These are phyloP conservation scores for Epistrophella euchroma DNA, from an alignment of 2,888 invertebrate species.

Conservation along the genomic window DNA sequence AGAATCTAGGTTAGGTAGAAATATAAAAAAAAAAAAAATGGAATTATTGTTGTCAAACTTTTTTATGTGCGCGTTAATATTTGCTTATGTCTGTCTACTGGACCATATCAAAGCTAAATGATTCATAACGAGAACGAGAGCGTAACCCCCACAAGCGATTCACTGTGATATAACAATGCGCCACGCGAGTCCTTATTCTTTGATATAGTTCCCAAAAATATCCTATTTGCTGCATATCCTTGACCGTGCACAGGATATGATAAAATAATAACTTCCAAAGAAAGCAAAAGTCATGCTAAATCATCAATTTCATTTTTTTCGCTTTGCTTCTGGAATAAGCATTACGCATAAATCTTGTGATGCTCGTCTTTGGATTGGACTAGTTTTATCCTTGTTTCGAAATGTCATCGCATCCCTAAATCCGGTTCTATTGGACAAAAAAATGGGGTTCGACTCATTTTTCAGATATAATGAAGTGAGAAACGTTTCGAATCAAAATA, in stretches of 20 bases:
- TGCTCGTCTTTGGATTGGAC: constrained; percentile 62
- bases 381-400: constrained; percentile 62
- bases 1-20: background rate
- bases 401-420: constrained; percentile 65
- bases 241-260: constrained; percentile 75
- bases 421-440: constrained; percentile 8
- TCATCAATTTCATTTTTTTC: constrained; percentile 51
- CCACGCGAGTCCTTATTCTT: constrained; percentile 60
- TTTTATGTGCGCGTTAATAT: constrained; percentile 60
- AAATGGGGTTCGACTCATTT: constrained; percentile 46
- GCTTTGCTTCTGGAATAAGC: constrained; percentile 28
- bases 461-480: constrained; percentile 73
- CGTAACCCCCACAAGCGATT: constrained; percentile 57
- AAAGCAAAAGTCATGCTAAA: constrained; percentile 69
- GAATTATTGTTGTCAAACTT: constrained; percentile 39
- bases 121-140: constrained; percentile 72
- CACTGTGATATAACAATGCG: constrained; percentile 59
- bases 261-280: constrained; percentile 72
- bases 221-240: constrained; percentile 36
- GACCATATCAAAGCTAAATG: constrained; percentile 65
- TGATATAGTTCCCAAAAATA: constrained; percentile 48
- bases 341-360: constrained; percentile 68
- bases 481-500: constrained; percentile 74
- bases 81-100: constrained; percentile 36
- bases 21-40: background rate